Conservation (phyloP, 1,140 invertebrate species). For the Drosophila biarmipes region DNA sequence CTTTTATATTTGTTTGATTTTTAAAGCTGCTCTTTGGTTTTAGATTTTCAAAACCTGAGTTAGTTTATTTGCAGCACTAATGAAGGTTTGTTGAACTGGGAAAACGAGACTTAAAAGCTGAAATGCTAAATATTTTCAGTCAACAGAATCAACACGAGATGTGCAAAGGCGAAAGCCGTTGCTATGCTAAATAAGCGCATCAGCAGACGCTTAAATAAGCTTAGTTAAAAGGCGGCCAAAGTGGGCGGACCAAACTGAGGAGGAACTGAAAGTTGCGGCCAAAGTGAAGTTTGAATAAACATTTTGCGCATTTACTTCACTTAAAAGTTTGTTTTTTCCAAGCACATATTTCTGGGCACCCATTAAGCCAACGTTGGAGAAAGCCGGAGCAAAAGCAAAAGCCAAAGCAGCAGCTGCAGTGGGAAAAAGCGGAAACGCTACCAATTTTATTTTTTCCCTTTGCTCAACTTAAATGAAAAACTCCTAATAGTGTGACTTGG, state of each 20-base stretch:
- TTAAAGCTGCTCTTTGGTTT: not conserved
- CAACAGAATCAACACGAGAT: slow-evolving; percentile 54
- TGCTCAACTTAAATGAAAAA: slow-evolving; percentile 52
- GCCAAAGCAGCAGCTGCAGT: slow-evolving; percentile 1
- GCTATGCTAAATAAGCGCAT: slow-evolving; percentile 67
- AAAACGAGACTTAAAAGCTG: slow-evolving; percentile 61
- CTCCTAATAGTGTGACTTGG: slow-evolving; percentile 66
- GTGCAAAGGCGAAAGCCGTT: slow-evolving; percentile 33
- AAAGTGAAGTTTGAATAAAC: slow-evolving; percentile 82
- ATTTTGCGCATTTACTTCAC: slow-evolving; percentile 82
- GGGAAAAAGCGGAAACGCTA: slow-evolving; percentile 56
- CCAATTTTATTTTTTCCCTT: slow-evolving; percentile 29
- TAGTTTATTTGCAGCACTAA: slow-evolving; percentile 4
- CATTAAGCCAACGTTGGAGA: slow-evolving; percentile 58
- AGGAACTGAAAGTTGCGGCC: slow-evolving; percentile 63
- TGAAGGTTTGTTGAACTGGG: slow-evolving; percentile 49
- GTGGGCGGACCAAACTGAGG: not conserved
- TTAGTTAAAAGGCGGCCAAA: slow-evolving; percentile 68
- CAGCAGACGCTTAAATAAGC: slow-evolving; percentile 72
- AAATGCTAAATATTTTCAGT: slow-evolving; percentile 56
- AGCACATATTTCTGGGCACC: slow-evolving; percentile 70
- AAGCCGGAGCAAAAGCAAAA: slow-evolving; percentile 16
- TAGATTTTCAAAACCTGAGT: not conserved
- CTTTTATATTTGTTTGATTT: not conserved
- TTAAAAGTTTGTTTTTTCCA: slow-evolving; percentile 75